Base-by-base conservation (phyloP, 2,888 invertebrate genomes). In the Dynastes grantii region DNA sequence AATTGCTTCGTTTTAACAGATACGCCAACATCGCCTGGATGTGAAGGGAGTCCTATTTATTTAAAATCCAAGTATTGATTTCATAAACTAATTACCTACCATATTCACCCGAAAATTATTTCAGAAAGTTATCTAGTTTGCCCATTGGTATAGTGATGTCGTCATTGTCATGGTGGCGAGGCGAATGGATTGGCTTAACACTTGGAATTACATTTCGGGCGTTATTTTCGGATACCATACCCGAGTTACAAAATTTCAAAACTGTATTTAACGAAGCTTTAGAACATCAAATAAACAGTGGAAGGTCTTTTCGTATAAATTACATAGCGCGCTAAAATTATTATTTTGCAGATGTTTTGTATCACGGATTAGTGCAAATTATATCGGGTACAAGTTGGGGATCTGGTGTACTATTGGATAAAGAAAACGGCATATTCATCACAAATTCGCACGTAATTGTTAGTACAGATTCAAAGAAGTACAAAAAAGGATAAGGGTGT, bases 121-220 rank as follows among this genome's bases (percentile, higher is more conserved):
- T 22, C 1, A 55, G 22, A 55, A 55, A 45, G 45, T 45, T 45
- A 45, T 11, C 45, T 8, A 45, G 45, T 45, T 45, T 58, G 45
- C 82, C 90, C 53, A 86, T 91, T 77, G 92, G 92, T 58, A 87
- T 90, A 81, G 91, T 92, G 81, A 89, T 92, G 65, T 91, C 91
- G 83, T 90, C 91, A 82, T 89, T 92, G 83, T 91, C 91, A 75
- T 92, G 92, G 92, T 92, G 92, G 88, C 89, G 91, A 49, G 92
- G 92, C 4, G 92, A 92, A 88, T 91, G 92, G 91, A 91, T 92
- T 81, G 92, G 92, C 71, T 90, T 92, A 81, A 92, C 92, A 8
- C 88, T 93, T 80, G 90, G 89, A 63, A 92, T 91, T 40, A 90
- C 91, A 0, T 90, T 83, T 49, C 71, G 82, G 4, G 73, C 64